phyloP scores from a whole-genome alignment of 1,140 invertebrate species.

The Leguminivora glycinivorella region DNA sequence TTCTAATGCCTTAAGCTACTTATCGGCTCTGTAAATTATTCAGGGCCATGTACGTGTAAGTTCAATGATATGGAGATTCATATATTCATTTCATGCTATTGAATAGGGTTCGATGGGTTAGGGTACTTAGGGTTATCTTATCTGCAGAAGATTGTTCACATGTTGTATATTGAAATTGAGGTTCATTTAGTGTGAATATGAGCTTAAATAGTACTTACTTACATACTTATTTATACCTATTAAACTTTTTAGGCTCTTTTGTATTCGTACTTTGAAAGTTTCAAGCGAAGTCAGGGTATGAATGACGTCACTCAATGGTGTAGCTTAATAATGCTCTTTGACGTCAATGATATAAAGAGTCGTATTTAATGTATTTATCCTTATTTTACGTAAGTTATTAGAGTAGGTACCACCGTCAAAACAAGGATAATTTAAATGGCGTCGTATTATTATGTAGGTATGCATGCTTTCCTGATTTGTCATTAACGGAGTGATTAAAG shows the following conservation, averaged over 20 bases:
- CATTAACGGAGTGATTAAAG: not conserved
- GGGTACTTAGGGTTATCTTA: too few species aligned
- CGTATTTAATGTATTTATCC: not conserved
- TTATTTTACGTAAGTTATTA: not conserved
- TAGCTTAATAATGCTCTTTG: not conserved
- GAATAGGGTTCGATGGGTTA: not conserved
- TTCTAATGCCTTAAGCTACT: conserved; percentile 9
- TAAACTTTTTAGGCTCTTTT: too few species aligned
- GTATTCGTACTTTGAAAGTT: too few species aligned
- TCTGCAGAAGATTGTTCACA: too few species aligned
- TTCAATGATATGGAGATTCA: not conserved
- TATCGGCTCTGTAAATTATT: not conserved
- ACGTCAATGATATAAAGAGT: not conserved
- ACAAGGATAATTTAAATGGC: not conserved
- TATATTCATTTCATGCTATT: not conserved
- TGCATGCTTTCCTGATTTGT: not conserved
- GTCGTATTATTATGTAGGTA: not conserved
- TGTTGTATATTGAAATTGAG: too few species aligned
- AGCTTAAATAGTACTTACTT: too few species aligned
- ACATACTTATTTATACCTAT: too few species aligned
- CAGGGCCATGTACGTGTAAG: not conserved
- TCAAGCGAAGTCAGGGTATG: not conserved
- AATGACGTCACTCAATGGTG: not conserved
- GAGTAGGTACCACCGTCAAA: not conserved
- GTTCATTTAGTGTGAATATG: too few species aligned